These are phyloP conservation scores for Lasius fuliginosus DNA, from an alignment of 2,888 invertebrate species.

Conservation along the genomic window DNA sequence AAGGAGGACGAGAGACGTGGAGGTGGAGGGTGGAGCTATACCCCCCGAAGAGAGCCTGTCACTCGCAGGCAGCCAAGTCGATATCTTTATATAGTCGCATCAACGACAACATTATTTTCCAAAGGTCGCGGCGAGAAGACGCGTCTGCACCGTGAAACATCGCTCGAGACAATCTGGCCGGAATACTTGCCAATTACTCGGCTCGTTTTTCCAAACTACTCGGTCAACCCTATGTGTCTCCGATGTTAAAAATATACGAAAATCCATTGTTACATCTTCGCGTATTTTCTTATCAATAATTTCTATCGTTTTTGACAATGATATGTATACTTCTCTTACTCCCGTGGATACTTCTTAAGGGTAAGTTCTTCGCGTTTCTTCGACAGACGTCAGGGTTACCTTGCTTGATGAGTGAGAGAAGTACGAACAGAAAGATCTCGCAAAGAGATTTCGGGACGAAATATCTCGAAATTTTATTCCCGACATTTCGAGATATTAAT, in stretches of 20 bases:
- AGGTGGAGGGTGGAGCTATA: slow-evolving; percentile 56
- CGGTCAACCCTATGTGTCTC: background rate
- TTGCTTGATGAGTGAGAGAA: too few species aligned
- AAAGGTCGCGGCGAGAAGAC: slow-evolving; percentile 57
- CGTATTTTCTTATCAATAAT: background rate
- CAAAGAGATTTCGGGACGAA: background rate
- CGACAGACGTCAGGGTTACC: background rate
- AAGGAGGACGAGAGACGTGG: slow-evolving; percentile 30
- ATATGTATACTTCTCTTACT: background rate
- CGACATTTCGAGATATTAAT: background rate
- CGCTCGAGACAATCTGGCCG: slow-evolving; percentile 34
- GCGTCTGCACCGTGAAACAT: slow-evolving; percentile 41
- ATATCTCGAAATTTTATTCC: background rate
- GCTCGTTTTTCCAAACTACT: background rate
- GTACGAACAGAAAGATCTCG: background rate
- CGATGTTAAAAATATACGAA: background rate
- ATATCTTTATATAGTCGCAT: slow-evolving; percentile 83
- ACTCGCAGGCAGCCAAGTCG: slow-evolving; percentile 80
- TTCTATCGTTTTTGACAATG: background rate
- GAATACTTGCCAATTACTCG: slow-evolving; percentile 33
- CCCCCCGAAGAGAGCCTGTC: slow-evolving; percentile 81
- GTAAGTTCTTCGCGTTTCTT: background rate
- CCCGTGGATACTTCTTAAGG: background rate
- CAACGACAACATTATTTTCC: slow-evolving; percentile 81
- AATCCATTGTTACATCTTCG: background rate